Evolutionary conservation across 2,113 vertebrate species (phyloP), one percentile per base, ranked within the genome.

Genomic region (Noturus placidus): DNA sequence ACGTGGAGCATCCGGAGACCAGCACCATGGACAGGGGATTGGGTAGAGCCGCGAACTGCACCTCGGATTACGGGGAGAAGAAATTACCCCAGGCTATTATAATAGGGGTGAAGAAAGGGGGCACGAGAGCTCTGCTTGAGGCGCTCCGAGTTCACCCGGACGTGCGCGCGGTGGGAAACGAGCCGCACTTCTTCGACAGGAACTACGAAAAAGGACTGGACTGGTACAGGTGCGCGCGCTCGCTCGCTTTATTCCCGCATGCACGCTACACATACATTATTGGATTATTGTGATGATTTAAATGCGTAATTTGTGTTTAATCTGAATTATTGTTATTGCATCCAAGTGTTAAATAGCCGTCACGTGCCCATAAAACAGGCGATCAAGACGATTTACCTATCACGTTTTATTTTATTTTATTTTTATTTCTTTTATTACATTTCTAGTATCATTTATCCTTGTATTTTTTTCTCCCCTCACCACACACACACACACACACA

Each of bases 121-220:
- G 98, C 0, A 99, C 98, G 76, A 92, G 98, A 88, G 98, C 98
- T 85, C 95, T 99, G 91, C 96, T 99, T 85, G 98, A 99, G 93
- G 97, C 97, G 20, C 95, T 99, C 89, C 94, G 98, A 84, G 97
- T 97, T 33, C 98, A 99, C 91, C 98, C 98, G 87, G 97, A 98
- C 92, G 97, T 99, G 88, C 96, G 98, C 89, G 98, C 98, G 13
- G 97, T 99, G 86, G 98, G 98, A 6, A 97, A 97, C 9, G 98
- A 99, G 93, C 98, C 98, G 14, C 98, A 99, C 93, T 99, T 99
- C 95, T 99, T 99, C 95, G 98, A 99, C 93, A 96, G 98, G 94
- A 96, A 99, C 96, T 99, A 99, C 93, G 97, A 98, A 69, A 97
- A 95, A 91, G 98, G 98, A 79, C 94, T 99, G 94, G 97, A 98